These are phyloP conservation scores for Drosophila setifemur DNA, from an alignment of 1,140 invertebrate species.

Conservation along the genomic window DNA sequence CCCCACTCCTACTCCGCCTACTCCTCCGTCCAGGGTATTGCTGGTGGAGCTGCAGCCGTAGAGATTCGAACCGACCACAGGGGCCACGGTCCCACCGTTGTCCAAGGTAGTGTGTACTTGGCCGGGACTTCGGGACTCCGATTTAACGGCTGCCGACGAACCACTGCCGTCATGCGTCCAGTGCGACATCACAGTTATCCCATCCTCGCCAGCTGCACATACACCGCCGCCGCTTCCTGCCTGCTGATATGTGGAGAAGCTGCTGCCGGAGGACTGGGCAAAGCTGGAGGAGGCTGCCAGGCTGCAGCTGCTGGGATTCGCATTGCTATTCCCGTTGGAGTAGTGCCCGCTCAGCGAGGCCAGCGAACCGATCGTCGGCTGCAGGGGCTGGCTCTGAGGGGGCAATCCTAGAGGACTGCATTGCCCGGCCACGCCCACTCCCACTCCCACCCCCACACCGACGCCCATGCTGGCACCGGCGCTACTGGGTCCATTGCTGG, in stretches of 20 bases:
- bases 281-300: slow-evolving; percentile 55
- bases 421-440: slow-evolving; percentile 55
- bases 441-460: slow-evolving; percentile 53
- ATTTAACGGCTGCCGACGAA: slow-evolving; percentile 65
- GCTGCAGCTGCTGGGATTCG: slow-evolving; percentile 62
- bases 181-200: slow-evolving; percentile 36
- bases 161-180: slow-evolving; percentile 44
- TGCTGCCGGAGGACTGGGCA: slow-evolving; percentile 69
- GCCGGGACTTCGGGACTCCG: slow-evolving; percentile 77
- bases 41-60: slow-evolving; percentile 54
- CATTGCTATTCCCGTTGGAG: slow-evolving; percentile 22
- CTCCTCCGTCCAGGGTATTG: slow-evolving; percentile 34
- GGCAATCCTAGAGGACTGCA: slow-evolving; percentile 71
- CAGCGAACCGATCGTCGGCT: slow-evolving; percentile 68
- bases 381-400: slow-evolving; percentile 74
- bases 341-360: slow-evolving; percentile 65
- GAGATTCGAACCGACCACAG: slow-evolving; percentile 26
- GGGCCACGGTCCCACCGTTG: slow-evolving; percentile 30
- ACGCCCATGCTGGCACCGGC: slow-evolving; percentile 64
- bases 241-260: slow-evolving; percentile 82
- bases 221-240: slow-evolving; percentile 20
- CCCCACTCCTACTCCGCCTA: not conserved
- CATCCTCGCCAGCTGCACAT: slow-evolving; percentile 43
- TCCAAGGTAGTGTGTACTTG: slow-evolving; percentile 39
- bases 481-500: slow-evolving; percentile 75